Evolutionary conservation across 2,113 vertebrate species (phyloP).

Genomic region (Calonectris borealis): DNA sequence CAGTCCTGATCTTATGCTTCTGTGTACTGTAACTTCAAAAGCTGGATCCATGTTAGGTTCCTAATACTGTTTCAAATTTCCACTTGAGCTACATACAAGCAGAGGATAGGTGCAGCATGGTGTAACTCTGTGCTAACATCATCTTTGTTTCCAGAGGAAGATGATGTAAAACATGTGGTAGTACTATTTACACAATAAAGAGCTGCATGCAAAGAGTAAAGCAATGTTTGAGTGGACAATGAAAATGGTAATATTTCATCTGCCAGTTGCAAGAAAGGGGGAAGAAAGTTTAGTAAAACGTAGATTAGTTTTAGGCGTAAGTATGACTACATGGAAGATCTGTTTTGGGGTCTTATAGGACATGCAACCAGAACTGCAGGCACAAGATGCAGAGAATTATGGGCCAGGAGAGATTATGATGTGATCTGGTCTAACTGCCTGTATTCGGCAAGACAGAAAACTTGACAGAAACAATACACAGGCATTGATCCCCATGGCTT

Average conservation of each 20-base stretch:
- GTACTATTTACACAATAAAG: background rate
- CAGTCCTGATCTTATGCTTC: background rate
- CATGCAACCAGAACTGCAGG: background rate
- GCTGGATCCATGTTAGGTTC: background rate
- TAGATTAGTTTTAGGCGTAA: background rate
- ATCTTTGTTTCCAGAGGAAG: background rate
- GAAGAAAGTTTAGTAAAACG: background rate
- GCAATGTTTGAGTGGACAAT: background rate
- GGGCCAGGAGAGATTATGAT: background rate
- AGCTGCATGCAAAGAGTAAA: background rate
- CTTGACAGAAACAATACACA: background rate
- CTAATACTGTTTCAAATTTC: background rate
- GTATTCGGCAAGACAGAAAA: background rate
- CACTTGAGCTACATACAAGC: background rate
- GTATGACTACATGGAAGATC: background rate
- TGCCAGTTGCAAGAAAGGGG: background rate
- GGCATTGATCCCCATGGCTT: background rate
- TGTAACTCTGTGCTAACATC: background rate
- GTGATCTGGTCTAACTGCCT: background rate
- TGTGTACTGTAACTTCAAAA: background rate
- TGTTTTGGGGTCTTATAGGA: background rate
- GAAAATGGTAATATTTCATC: background rate
- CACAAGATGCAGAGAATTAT: background rate
- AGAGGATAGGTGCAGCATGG: background rate
- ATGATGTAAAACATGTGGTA: background rate